A percentile compares a stretch with the other conserved stretches of the same genome.
phyloP scores from a whole-genome alignment of 1,140 invertebrate genomes.

The Magallana gigas region DNA sequence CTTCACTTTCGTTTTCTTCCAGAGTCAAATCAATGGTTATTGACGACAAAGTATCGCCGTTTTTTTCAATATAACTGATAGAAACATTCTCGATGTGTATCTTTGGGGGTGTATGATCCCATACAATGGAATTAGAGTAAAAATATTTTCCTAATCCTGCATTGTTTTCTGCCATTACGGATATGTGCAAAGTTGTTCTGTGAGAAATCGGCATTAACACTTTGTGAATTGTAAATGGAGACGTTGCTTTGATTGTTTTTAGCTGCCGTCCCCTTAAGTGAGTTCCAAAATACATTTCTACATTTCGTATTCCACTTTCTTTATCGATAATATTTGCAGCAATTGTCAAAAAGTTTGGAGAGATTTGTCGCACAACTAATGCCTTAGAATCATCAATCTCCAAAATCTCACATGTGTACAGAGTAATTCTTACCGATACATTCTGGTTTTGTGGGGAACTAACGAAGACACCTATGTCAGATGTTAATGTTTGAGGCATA shows the following conservation, averaged over 20 bases:
- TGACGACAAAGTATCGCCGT: background rate
- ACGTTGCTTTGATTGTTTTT: conserved; percentile 27
- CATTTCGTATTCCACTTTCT: conserved; percentile 50
- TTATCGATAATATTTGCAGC: conserved; percentile 48
- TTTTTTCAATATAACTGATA: conserved; percentile 26
- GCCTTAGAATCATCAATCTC: background rate
- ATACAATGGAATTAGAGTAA: conserved; percentile 34
- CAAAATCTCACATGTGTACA: background rate
- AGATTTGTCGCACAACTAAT: conserved; percentile 44
- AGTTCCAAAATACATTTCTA: conserved; percentile 56
- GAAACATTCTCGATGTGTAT: conserved; percentile 24
- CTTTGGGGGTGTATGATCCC: conserved; percentile 55
- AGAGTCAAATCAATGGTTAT: conserved; percentile 46
- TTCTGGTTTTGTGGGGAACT: background rate
- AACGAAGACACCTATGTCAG: too few species aligned
- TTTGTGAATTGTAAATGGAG: conserved; percentile 33
- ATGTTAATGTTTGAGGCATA: too few species aligned
- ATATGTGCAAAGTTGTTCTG: conserved; percentile 41
- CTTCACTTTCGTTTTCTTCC: conserved; percentile 55
- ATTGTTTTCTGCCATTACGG: conserved; percentile 49
- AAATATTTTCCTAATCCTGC: conserved; percentile 50
- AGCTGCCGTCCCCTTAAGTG: conserved; percentile 49
- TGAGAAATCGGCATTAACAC: conserved; percentile 49
- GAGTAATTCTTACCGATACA: background rate
- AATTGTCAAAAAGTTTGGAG: conserved; percentile 43